phyloP scores from a whole-genome alignment of 2,113 vertebrate species.

The Pygoscelis antarcticus region DNA sequence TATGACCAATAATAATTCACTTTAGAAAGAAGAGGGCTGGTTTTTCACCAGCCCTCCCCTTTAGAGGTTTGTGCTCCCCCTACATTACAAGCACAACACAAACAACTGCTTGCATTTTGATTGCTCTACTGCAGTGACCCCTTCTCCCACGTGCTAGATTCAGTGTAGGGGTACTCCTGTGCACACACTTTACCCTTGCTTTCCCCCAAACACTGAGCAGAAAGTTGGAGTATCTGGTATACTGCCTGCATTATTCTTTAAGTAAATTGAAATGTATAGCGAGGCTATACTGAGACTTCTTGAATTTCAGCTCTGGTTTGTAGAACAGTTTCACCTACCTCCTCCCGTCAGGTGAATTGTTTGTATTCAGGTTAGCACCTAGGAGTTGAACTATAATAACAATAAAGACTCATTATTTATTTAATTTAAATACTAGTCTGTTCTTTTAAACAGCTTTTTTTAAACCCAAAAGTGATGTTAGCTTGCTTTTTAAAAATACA shows the following conservation, averaged over 20 bases:
- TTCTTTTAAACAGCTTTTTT: not conserved
- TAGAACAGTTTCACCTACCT: not conserved
- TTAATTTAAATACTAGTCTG: not conserved
- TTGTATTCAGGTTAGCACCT: not conserved
- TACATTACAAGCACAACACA: not conserved
- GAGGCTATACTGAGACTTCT: not conserved
- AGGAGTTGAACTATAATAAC: not conserved
- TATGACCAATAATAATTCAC: not conserved
- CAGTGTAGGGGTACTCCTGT: not conserved
- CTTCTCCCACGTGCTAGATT: not conserved
- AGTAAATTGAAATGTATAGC: not conserved
- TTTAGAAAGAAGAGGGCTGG: not conserved
- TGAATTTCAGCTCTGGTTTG: not conserved
- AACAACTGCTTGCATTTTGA: not conserved
- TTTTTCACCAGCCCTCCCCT: not conserved
- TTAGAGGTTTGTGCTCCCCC: not conserved
- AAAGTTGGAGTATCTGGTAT: not conserved
- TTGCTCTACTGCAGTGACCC: not conserved
- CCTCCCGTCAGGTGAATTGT: not conserved
- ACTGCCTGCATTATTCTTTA: not conserved
- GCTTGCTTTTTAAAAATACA: not conserved
- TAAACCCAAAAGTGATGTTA: not conserved
- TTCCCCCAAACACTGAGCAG: not conserved
- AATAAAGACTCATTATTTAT: not conserved
- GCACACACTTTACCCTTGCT: not conserved